Percentiles rank a stretch among this genome's conserved stretches.
These are phyloP conservation scores for Apocrypta bakeri DNA, from an alignment of 1,140 invertebrate species.

Conservation along the genomic window DNA sequence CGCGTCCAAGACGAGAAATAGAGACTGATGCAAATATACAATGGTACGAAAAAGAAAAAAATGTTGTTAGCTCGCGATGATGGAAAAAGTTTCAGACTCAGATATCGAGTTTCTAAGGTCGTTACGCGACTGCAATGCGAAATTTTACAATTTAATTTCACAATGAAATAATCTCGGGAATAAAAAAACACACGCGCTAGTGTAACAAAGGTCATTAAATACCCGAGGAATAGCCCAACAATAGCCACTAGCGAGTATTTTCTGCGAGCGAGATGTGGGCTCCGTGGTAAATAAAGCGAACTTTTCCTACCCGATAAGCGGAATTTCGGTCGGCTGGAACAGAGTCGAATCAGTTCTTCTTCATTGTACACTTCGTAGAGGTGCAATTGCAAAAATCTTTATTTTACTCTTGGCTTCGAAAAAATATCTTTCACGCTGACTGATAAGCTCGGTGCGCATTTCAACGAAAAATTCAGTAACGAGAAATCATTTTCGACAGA, in stretches of 20 bases:
- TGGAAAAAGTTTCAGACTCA: conserved; percentile 1
- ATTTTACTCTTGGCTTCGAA: no score
- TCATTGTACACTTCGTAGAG: no score
- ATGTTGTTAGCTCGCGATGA: background rate
- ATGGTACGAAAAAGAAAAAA: background rate
- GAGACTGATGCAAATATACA: background rate
- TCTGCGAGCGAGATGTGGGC: no score
- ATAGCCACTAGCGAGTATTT: background rate
- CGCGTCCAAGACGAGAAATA: no score
- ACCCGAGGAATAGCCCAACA: background rate
- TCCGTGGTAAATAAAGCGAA: no score
- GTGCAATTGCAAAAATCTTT: no score
- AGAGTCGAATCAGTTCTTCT: no score
- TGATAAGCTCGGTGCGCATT: no score
- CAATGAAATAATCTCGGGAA: background rate
- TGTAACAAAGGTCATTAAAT: background rate
- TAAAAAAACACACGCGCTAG: background rate
- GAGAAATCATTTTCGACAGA: background rate
- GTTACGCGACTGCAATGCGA: background rate
- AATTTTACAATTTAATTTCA: conserved; percentile 11
- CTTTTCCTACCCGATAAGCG: no score
- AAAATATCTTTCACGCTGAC: no score
- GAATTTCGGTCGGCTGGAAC: no score
- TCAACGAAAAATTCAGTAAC: background rate
- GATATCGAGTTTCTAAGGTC: background rate